Evolutionary conservation across 2,113 vertebrate species (phyloP).

Genomic region (Crotalus helleri): DNA sequence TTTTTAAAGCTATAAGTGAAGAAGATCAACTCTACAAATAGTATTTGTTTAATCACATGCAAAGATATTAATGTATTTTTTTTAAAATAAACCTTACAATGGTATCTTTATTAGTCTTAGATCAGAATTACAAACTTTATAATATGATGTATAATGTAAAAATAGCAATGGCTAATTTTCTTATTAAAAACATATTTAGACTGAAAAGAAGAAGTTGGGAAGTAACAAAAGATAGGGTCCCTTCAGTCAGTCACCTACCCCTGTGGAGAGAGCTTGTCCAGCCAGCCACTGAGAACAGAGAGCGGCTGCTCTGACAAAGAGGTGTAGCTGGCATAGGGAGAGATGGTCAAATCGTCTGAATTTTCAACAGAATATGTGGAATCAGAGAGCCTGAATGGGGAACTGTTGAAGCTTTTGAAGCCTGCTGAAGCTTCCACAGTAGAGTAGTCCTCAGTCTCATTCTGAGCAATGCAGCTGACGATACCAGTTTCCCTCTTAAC

Average conservation of each 20-base stretch:
- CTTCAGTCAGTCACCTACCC: constrained; percentile 71
- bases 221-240: neutral
- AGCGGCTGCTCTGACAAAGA: constrained; percentile 75
- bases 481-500: constrained; percentile 57
- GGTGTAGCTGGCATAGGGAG: constrained; percentile 93
- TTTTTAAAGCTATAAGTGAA: neutral
- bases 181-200: neutral
- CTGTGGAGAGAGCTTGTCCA: constrained; percentile 97
- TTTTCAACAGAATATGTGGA: constrained; percentile 67
- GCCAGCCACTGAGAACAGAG: constrained; percentile 86
- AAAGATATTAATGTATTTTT: neutral
- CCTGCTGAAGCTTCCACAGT: constrained; percentile 73
- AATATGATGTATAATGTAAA: neutral
- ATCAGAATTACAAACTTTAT: neutral
- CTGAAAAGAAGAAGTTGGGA: no score
- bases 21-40: neutral
- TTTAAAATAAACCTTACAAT: neutral
- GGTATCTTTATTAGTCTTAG: neutral
- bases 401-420: neutral
- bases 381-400: constrained; percentile 66
- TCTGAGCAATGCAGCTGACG: constrained; percentile 58
- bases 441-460: constrained; percentile 79
- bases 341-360: constrained; percentile 88
- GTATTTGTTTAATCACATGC: neutral
- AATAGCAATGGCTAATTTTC: neutral